Conservation (phyloP, 2,113 vertebrate genomes). For the Sorex araneus region DNA sequence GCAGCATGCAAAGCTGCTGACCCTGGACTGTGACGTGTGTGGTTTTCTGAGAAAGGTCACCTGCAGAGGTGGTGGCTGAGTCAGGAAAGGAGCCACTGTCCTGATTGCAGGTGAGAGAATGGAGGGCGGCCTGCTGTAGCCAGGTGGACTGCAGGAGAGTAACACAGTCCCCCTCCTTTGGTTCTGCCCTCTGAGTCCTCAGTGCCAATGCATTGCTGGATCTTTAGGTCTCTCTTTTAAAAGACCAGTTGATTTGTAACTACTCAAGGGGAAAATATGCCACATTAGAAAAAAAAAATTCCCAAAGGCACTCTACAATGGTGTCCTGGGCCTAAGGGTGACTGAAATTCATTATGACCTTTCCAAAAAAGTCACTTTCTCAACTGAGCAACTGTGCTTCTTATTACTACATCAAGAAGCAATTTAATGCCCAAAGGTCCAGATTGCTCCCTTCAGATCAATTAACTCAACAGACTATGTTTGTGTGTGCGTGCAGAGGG, state of each 20-base stretch:
- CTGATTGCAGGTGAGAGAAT: neutral
- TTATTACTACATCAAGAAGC: slow-evolving; percentile 19
- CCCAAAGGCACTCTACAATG: neutral
- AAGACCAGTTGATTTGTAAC: neutral
- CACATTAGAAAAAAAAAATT: neutral
- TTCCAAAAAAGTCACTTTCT: slow-evolving; percentile 36
- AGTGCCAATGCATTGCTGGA: fast-evolving
- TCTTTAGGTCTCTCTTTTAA: neutral
- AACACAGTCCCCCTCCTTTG: fast-evolving
- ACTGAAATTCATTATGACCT: slow-evolving; percentile 8
- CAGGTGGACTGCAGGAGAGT: neutral
- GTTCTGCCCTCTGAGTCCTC: neutral
- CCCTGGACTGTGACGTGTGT: neutral
- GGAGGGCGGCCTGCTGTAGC: neutral
- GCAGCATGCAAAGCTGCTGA: neutral
- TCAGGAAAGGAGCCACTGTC: neutral
- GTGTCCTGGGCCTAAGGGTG: neutral
- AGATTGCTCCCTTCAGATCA: neutral
- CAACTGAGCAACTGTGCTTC: neutral
- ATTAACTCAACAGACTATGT: neutral
- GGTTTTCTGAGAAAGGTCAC: neutral
- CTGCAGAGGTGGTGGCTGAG: neutral
- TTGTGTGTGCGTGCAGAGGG: neutral
- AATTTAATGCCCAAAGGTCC: slow-evolving; percentile 10
- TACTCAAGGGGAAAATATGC: neutral